A percentile compares a stretch with the other conserved stretches of the same genome.
Evolutionary conservation across 2,888 invertebrate species (phyloP).

Genomic region (Cheilosia scutellata): DNA sequence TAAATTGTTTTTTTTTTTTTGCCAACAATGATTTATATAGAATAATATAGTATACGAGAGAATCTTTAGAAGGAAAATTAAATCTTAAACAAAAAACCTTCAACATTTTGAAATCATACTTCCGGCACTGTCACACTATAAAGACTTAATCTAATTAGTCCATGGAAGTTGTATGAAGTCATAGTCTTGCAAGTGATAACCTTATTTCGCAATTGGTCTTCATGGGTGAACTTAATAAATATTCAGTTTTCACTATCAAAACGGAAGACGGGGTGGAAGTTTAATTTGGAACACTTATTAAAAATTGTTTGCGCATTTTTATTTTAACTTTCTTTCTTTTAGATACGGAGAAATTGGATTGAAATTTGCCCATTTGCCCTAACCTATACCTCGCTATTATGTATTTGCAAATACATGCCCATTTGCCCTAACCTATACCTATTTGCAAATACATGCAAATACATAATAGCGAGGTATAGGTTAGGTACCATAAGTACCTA

Average conservation of each 20-base stretch:
- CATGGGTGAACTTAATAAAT: conserved; percentile 66
- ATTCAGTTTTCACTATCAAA: conserved; percentile 63
- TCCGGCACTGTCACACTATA: conserved; percentile 62
- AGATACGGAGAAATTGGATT: not conserved
- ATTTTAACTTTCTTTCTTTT: not conserved
- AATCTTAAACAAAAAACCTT: conserved; percentile 43
- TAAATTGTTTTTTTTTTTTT: conserved; percentile 26
- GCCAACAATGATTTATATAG: conserved; percentile 18
- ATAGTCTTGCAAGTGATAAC: conserved; percentile 70
- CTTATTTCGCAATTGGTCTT: conserved; percentile 75
- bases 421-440: too few relatives aligned
- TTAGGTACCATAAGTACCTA: too few relatives aligned
- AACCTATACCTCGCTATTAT: too few relatives aligned
- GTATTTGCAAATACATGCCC: too few relatives aligned
- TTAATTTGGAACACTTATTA: conserved; percentile 55
- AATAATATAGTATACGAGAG: not conserved
- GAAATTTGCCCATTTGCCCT: not conserved
- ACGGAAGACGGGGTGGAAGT: conserved; percentile 57
- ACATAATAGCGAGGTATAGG: too few relatives aligned
- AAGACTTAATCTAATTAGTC: conserved; percentile 73
- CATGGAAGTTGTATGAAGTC: conserved; percentile 69
- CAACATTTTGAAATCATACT: conserved; percentile 70
- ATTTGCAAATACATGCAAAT: too few relatives aligned
- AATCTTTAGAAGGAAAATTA: not conserved
- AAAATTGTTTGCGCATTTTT: conserved; percentile 6